Base-by-base conservation (phyloP, 2,113 vertebrate genomes). In the Oryzias celebensis region DNA sequence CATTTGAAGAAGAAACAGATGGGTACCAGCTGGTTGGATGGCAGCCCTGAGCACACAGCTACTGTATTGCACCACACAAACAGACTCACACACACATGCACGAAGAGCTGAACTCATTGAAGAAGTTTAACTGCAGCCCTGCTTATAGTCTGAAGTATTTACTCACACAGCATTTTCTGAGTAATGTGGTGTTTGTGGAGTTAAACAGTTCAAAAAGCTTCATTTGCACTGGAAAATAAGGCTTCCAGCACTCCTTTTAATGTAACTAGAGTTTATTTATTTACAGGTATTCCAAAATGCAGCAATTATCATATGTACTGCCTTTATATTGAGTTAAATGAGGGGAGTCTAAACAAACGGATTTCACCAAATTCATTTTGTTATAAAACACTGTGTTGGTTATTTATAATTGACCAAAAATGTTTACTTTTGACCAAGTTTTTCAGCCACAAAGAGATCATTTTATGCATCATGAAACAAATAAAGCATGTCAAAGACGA, bases 11-110 rank as follows among this genome's bases (percentile, higher is more conserved):
- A 87, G 80, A 77, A 85, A 83, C 88, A 92, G 85, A 89, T 91
- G 91, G 87, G 85, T 79, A 87, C 86, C 90, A 92, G 89, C 89
- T 92, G 90, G 82, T 89, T 90, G 88, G 83, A 89, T 57, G 68
- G 60, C 72, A 77, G 86, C 87, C 88, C 62, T 2, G 72, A 73
- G 70, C 84, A 87, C 84, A 82, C 87, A 77, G 88, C 88, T 89
- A 87, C 87, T 87, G 88, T 88, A 88, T 79, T 86, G 67, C 80
- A 80, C 73, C 78, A 74, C 80, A 76, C 80, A 75, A 54, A 52
- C 66, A 64, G 60, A 67, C n/a, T n/a, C 65, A 75, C 65, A 68
- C 63, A 74, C 79, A 62, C 61, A 65, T 59, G 65, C 50, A 71
- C 50, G 53, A 66, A 64, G 71, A 73, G 62, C 53, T 54, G 24